Evolutionary conservation across 1,140 invertebrate species (phyloP), one percentile per base, ranked within the genome.

Genomic region (Steinernema feltiae): DNA sequence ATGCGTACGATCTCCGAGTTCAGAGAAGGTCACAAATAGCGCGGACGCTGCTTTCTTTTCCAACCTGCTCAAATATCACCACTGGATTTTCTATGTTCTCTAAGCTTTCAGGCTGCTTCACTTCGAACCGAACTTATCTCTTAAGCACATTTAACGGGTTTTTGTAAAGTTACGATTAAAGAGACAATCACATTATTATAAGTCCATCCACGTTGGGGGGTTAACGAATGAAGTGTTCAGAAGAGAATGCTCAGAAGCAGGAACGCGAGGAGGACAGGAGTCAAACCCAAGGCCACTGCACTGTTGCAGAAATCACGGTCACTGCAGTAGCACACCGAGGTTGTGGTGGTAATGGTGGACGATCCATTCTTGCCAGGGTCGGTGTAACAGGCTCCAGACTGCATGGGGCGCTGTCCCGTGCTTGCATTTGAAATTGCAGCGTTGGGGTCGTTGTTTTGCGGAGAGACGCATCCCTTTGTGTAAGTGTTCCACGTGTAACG

Each of bases 1-100:
- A 32, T 75, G 30, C 69, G 74, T 18, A 70, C 69, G 27, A 71
- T 75, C 24, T 15, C 24, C 53, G 53, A 63, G 53, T 63, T n/a
- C 24, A 15, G 53, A 63, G 53, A 63, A 63, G 24, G 7, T 7
- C 12, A 3, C 53, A 63, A 63, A 27, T 63, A 63, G 53, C 7
- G 35, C 18, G 7, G 7, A 63, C 24, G 15, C 24, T 27, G 53
- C 12, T 63, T 63, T 63, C 3, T 15, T n/a, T 27, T 15, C 15
- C 15, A 15, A 27, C 7, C 7, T 63, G 53, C 53, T 63, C 53
- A 63, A 63, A 63, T 63, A 12, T 3, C 24, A 63, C 24, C 3
- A n/a, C 24, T 63, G 53, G 24, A 63, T 63, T 3, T 63, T 63
- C 53, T 63, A 63, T 17, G 15, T n/a, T 21, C 24, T 7, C 53